A percentile compares a stretch with the other conserved stretches of the same genome.
phyloP scores from a whole-genome alignment of 2,113 vertebrate genomes.

The Nettapus auritus region DNA sequence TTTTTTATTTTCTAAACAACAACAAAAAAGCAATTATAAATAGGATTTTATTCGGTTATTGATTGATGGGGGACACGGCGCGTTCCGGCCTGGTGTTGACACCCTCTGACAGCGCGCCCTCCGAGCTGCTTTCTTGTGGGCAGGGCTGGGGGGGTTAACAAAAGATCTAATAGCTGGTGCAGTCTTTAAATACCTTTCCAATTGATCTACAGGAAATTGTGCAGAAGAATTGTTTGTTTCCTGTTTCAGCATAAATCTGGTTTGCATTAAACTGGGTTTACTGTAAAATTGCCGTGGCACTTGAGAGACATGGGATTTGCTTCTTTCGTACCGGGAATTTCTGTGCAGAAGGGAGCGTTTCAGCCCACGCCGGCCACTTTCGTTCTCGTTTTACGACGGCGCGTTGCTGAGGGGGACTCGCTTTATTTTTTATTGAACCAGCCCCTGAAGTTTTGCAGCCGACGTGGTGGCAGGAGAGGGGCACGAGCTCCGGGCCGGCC shows the following conservation, averaged over 20 bases:
- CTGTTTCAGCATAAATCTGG: constrained; percentile 68
- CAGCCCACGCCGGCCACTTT: neutral
- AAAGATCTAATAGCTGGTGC: constrained; percentile 34
- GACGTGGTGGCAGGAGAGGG: neutral
- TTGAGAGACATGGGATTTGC: neutral
- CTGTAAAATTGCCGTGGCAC: constrained; percentile 42
- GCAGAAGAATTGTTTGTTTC: constrained; percentile 73
- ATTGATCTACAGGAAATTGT: constrained; percentile 73
- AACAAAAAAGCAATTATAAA: neutral
- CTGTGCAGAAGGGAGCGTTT: neutral
- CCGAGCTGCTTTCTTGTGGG: neutral
- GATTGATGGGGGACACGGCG: neutral
- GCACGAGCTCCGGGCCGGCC: neutral
- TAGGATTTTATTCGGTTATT: neutral
- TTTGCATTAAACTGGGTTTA: constrained; percentile 54
- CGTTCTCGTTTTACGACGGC: neutral
- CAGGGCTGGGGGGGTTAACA: neutral
- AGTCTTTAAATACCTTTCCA: constrained; percentile 72
- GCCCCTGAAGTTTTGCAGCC: neutral
- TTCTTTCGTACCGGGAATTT: neutral
- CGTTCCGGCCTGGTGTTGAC: neutral
- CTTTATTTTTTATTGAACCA: neutral
- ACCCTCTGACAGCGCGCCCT: neutral
- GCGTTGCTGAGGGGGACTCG: neutral
- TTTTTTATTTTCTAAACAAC: neutral